Conservation (phyloP, 1,140 invertebrate species). For the Popillia japonica region DNA sequence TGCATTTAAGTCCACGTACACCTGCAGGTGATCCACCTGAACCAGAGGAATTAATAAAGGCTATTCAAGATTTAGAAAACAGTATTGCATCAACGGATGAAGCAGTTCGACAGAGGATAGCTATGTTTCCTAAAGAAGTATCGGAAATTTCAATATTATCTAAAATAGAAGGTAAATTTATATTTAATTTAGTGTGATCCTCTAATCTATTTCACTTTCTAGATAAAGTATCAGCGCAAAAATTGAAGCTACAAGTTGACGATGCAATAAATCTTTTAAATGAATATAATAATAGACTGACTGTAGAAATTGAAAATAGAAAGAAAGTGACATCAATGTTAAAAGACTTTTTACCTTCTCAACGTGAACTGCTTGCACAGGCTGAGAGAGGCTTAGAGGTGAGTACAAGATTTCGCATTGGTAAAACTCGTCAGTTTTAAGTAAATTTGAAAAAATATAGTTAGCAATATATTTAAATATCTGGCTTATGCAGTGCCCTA, state of each 20-base stretch:
- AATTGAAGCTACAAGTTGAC: conserved; percentile 79
- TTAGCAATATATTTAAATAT: too few relatives aligned
- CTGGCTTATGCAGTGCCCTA: too few relatives aligned
- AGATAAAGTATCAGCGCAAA: conserved; percentile 78
- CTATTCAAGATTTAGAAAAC: conserved; percentile 82
- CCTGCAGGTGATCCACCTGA: conserved; percentile 87
- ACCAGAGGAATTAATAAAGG: conserved; percentile 86
- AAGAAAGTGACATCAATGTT: conserved; percentile 86
- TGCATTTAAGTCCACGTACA: conserved; percentile 78
- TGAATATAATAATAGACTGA: conserved; percentile 87
- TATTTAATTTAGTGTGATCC: neutral
- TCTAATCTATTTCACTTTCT: conserved; percentile 52
- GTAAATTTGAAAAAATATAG: too few relatives aligned
- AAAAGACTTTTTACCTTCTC: conserved; percentile 82
- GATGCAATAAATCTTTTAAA: conserved; percentile 85
- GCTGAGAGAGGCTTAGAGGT: conserved; percentile 88
- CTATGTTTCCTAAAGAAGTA: conserved; percentile 91
- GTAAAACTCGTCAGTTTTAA: too few relatives aligned
- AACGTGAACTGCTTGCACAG: conserved; percentile 83
- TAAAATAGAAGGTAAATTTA: conserved; percentile 76
- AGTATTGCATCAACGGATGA: conserved; percentile 92
- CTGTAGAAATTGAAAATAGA: conserved; percentile 88
- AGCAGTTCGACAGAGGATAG: conserved; percentile 88
- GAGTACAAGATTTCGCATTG: conserved; percentile 47
- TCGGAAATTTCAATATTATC: conserved; percentile 87